Evolutionary conservation across 2,797 vertebrate genomes (phyloP), one percentile per base, ranked within the genome.

Genomic region (Luscinia luscinia): DNA sequence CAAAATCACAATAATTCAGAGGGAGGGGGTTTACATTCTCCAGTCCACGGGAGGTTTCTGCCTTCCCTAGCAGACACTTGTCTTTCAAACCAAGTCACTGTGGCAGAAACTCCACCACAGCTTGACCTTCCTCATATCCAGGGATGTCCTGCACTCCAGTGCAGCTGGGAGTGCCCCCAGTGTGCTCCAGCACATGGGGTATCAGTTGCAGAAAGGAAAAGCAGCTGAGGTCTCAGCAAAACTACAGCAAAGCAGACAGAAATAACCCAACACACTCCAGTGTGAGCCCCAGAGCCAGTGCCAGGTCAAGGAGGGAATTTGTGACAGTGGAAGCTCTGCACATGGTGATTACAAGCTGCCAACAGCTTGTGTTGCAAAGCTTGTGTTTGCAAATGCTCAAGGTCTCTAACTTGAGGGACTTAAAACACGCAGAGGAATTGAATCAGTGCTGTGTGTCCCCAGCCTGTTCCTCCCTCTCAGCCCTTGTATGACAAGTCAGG

Each of bases 171-270:
- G 6, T 40, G 45, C 3, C n/a, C 27, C 15, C 32, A 11, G 3
- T 7, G 14, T 52, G 21, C 45, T 80, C 16, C 54, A 34, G 48
- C 77, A 73, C 14, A 4, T 0, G 0, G 6, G 28, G 5, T 58
- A 40, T 46, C 48, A 61, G 11, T 2, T 40, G 20, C 49, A 85
- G 54, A 68, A 27, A 36, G n/a, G 16, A 9, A 66, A 78, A 78
- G 13, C 23, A 75, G 23, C 26, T 15, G 30, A 87, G 34, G 17
- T 20, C 17, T 62, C 51, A 51, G 46, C 51, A 81, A 78, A 84
- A 12, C 18, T 23, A 4, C 2, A 2, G 38, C 32, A 87, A 89
- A 86, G 4, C 15, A 54, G n/a, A n/a, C 13, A 87, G 28, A 89
- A 87, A 57, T 17, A 74, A 41, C 12, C 32, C 63, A 69, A 1